These are phyloP conservation scores for Hypotaenidia philippensis DNA, from an alignment of 2,797 vertebrate species.

Conservation along the genomic window DNA sequence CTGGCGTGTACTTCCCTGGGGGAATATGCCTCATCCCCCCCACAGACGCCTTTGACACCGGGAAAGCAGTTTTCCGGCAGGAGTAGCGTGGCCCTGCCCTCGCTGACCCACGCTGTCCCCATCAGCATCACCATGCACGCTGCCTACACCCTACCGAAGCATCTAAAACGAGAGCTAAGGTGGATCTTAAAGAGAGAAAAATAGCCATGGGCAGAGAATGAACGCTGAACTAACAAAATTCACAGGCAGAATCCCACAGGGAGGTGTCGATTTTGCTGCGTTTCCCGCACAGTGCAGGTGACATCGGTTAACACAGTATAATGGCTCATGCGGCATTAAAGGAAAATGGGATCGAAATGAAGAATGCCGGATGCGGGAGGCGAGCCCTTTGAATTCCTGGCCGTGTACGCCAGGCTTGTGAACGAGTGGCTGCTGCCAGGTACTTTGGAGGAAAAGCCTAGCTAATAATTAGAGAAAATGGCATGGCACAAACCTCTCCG, in stretches of 20 bases:
- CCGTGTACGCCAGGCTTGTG: background rate
- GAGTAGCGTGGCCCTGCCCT: background rate
- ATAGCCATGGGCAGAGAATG: background rate
- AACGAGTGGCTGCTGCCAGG: background rate
- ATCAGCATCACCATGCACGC: rapidly evolving
- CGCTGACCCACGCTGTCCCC: rapidly evolving
- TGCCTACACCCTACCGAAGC: background rate
- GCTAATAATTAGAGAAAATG: conserved; percentile 12
- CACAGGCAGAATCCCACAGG: rapidly evolving
- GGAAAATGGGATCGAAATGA: conserved; percentile 21
- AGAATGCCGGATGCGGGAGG: background rate
- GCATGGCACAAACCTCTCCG: background rate
- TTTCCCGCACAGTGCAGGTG: background rate
- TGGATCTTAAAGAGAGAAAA: background rate
- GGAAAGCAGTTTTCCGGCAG: background rate
- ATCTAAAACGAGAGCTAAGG: background rate
- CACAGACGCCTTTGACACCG: background rate
- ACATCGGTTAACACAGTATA: background rate
- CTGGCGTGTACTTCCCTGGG: background rate
- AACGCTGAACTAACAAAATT: background rate
- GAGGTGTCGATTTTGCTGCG: background rate
- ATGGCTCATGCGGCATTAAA: background rate
- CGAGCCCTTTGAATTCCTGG: conserved; percentile 5
- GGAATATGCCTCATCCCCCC: background rate
- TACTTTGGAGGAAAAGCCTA: background rate